phyloP scores from a whole-genome alignment of 2,797 vertebrate genomes.

The Chiloscyllium punctatum region DNA sequence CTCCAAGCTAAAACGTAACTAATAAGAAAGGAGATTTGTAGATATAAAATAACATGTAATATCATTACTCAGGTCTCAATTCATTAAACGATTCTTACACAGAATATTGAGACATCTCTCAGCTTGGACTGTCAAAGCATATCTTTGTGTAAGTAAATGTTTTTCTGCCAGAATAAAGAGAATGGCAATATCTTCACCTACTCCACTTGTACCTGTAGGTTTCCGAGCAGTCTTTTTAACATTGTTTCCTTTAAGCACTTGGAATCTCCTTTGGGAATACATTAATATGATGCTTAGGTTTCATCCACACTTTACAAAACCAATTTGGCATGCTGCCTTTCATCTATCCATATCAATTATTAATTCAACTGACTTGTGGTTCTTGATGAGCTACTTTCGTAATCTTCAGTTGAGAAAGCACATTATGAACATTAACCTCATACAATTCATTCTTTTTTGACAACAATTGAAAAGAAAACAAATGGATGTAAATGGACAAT shows the following conservation, averaged over 20 bases:
- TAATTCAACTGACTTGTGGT: background rate
- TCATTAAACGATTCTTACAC: background rate
- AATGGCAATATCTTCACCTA: background rate
- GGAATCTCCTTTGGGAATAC: background rate
- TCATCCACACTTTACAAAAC: background rate
- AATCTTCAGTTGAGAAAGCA: background rate
- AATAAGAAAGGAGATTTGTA: background rate
- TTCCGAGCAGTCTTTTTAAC: background rate
- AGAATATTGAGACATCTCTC: background rate
- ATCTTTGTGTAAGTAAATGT: background rate
- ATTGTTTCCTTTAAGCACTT: background rate
- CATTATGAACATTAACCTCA: background rate
- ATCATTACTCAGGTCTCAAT: background rate
- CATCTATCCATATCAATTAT: conserved; percentile 7
- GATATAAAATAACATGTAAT: background rate
- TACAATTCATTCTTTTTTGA: background rate
- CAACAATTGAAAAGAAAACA: background rate
- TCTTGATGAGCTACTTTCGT: background rate
- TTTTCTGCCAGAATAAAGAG: background rate
- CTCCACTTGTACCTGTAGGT: background rate
- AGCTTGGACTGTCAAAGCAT: background rate
- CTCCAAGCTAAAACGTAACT: background rate
- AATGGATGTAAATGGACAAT: background rate
- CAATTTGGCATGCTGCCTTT: background rate
- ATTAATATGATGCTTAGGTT: background rate